Conservation (phyloP, 2,797 vertebrate species). For the Sebastiscus albofasciatus region DNA sequence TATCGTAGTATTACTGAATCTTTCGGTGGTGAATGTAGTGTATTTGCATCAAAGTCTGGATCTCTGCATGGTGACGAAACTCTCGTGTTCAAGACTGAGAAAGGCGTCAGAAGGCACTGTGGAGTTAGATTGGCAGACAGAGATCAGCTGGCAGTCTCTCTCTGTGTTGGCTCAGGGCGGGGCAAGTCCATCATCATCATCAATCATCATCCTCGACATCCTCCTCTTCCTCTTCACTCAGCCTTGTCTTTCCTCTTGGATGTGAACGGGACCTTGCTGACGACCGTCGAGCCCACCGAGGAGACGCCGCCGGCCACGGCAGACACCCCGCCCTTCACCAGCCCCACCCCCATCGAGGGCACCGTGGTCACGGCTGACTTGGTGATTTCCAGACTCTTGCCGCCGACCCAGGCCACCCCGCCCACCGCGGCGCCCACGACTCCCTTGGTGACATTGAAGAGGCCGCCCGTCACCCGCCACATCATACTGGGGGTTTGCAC, state of each 20-base stretch:
- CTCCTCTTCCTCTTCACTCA: constrained; percentile 69
- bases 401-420: constrained; percentile 85
- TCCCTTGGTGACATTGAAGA: constrained; percentile 83
- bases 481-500: constrained; percentile 72
- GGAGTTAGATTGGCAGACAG: constrained; percentile 55
- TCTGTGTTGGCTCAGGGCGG: constrained; percentile 66
- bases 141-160: constrained; percentile 40
- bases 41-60: constrained; percentile 16
- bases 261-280: constrained; percentile 82
- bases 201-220: constrained; percentile 17
- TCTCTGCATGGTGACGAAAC: constrained; percentile 2
- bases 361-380: constrained; percentile 81
- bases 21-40: constrained; percentile 10
- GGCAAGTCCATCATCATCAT: constrained; percentile 51
- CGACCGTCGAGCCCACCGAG: constrained; percentile 81
- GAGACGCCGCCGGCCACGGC: constrained; percentile 84
- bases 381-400: constrained; percentile 84
- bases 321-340: constrained; percentile 83
- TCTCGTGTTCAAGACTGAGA: background rate
- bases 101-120: constrained; percentile 52
- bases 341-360: constrained; percentile 78
- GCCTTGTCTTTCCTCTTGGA: constrained; percentile 86
- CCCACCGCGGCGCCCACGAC: constrained; percentile 84
- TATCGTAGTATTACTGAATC: constrained; percentile 15
- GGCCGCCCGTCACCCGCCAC: constrained; percentile 82